These are phyloP conservation scores for Jordanella pulchra DNA, from an alignment of 2,797 vertebrate genomes.

Conservation along the genomic window DNA sequence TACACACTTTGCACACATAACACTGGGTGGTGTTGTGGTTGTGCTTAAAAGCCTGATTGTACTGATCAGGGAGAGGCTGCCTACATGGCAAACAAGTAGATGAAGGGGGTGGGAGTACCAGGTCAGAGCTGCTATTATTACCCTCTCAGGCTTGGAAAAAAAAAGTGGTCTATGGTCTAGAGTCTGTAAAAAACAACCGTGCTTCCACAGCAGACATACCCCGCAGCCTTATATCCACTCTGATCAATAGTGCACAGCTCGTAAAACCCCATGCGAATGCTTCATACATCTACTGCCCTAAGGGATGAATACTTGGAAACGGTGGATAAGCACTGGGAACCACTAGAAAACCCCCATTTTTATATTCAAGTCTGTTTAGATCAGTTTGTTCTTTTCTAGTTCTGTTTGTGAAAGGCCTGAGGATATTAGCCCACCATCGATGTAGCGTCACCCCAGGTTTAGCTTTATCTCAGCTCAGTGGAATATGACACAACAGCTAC, in stretches of 20 bases:
- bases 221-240: constrained; percentile 60
- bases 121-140: constrained; percentile 62
- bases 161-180: constrained; percentile 30
- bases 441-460: not conserved
- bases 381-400: constrained; percentile 14
- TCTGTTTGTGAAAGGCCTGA: not conserved
- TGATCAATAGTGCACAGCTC: constrained; percentile 75
- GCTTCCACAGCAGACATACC: constrained; percentile 61
- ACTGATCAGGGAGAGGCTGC: constrained; percentile 65
- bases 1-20: constrained; percentile 8
- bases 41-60: constrained; percentile 52
- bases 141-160: constrained; percentile 49
- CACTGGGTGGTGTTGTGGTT: constrained; percentile 30
- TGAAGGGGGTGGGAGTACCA: constrained; percentile 27
- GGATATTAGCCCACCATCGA: not conserved
- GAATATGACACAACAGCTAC: not conserved
- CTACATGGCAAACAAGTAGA: constrained; percentile 19
- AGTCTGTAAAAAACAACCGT: constrained; percentile 43
- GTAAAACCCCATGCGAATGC: constrained; percentile 67
- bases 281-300: constrained; percentile 62
- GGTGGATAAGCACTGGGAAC: constrained; percentile 40
- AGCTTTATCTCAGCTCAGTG: not conserved
- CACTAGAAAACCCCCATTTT: constrained; percentile 26
- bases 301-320: constrained; percentile 47
- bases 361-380: constrained; percentile 9